Percentiles rank a stretch among this genome's conserved stretches.
Conservation (phyloP, 2,888 invertebrate species). For the Metacarcinus magister region DNA sequence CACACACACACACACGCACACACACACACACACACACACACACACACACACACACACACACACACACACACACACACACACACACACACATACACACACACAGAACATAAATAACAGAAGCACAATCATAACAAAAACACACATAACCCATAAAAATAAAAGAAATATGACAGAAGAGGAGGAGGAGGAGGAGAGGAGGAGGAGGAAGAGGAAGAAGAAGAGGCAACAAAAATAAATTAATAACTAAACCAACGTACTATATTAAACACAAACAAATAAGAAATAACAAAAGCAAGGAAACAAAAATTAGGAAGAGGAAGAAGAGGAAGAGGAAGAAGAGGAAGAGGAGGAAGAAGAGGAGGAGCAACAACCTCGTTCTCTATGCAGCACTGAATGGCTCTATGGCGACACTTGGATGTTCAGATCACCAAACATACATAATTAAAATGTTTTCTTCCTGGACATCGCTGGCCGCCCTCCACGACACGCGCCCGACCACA, state of each 20-base stretch:
- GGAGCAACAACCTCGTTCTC: not conserved
- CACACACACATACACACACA: too few relatives aligned
- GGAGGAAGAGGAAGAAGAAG: not conserved
- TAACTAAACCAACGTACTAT: not conserved
- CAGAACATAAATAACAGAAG: not conserved
- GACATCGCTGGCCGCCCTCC: constrained; percentile 10
- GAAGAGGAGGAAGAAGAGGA: constrained; percentile 27
- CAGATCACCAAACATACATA: constrained; percentile 29
- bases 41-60: too few relatives aligned
- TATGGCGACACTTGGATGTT: constrained; percentile 13
- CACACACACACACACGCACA: not conserved
- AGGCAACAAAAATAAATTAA: not conserved
- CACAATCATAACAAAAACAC: not conserved
- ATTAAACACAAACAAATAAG: not conserved
- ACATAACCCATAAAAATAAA: not conserved
- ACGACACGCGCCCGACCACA: constrained; percentile 44
- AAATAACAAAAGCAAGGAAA: not conserved
- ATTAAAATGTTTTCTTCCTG: constrained; percentile 30
- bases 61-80: too few relatives aligned
- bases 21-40: not conserved
- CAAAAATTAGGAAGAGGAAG: not conserved
- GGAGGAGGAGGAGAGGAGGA: not conserved
- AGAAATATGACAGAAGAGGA: not conserved
- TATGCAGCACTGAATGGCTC: constrained; percentile 40
- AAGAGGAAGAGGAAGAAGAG: not conserved